Evolutionary conservation across 2,888 invertebrate genomes (phyloP).

Genomic region (Dexiosoma caninum): DNA sequence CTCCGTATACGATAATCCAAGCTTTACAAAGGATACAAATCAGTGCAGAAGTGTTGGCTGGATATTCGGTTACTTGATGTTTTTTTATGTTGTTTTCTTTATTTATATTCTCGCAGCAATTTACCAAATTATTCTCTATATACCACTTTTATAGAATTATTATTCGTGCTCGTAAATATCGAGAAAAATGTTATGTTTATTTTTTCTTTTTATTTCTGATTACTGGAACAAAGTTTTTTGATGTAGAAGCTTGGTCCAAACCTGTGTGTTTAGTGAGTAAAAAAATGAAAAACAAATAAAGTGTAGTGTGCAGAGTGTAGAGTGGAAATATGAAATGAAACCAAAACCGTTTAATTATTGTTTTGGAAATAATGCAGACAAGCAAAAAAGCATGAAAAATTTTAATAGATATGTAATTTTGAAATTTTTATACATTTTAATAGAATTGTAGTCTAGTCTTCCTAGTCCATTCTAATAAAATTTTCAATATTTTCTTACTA

Average conservation of each 20-base stretch:
- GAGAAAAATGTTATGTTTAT: conserved; percentile 6
- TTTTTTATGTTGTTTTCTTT: too few species aligned
- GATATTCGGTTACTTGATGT: too few species aligned
- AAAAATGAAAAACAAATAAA: background rate
- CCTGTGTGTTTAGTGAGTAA: background rate
- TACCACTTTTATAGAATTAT: background rate
- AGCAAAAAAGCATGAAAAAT: background rate
- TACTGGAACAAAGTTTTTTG: background rate
- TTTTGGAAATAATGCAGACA: background rate
- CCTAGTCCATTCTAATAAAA: background rate
- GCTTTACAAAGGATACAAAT: too few species aligned
- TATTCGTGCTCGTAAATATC: background rate
- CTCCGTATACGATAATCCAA: too few species aligned
- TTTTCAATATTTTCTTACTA: too few species aligned
- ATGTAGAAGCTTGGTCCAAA: background rate
- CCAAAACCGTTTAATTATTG: conserved; percentile 14
- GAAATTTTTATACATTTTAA: too few species aligned
- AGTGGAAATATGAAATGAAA: background rate
- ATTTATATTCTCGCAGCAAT: too few species aligned
- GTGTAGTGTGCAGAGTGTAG: background rate
- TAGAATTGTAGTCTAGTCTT: too few species aligned
- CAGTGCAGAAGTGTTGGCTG: too few species aligned
- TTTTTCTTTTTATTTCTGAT: conserved; percentile 43
- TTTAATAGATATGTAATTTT: too few species aligned
- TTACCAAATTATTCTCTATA: background rate